Percentiles rank a stretch among this genome's conserved stretches.
These are phyloP conservation scores for Sylvicola cinctus DNA, from an alignment of 2,888 invertebrate species.

Conservation along the genomic window DNA sequence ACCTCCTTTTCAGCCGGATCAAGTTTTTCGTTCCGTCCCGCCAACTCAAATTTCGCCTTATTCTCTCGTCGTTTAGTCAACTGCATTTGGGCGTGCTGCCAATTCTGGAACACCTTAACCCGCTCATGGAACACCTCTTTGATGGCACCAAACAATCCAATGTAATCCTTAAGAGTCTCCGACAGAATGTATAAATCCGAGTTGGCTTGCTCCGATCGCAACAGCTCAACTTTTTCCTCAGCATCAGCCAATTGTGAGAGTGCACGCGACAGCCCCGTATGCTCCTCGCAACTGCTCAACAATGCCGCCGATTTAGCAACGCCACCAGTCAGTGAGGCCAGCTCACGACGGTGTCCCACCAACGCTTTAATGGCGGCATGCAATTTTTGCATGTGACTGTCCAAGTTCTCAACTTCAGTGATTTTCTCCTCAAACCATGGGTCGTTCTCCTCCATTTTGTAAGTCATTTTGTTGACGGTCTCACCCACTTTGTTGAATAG, in stretches of 20 bases:
- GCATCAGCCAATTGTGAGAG: constrained; percentile 78
- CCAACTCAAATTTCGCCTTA: constrained; percentile 78
- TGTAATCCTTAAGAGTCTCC: constrained; percentile 90
- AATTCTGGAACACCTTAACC: constrained; percentile 81
- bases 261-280: constrained; percentile 74
- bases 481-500: constrained; percentile 92
- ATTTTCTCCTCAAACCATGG: constrained; percentile 98
- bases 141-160: constrained; percentile 75
- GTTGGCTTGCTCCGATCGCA: constrained; percentile 82
- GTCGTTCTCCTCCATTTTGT: constrained; percentile 98
- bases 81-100: constrained; percentile 93
- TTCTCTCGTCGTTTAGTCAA: constrained; percentile 84
- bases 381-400: constrained; percentile 69
- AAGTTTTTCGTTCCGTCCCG: constrained; percentile 74
- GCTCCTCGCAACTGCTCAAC: constrained; percentile 82
- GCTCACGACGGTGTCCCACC: constrained; percentile 67
- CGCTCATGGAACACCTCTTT: constrained; percentile 60
- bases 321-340: constrained; percentile 55
- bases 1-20: constrained; percentile 81
- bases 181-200: constrained; percentile 84
- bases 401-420: constrained; percentile 75
- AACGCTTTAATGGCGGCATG: constrained; percentile 74
- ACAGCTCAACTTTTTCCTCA: constrained; percentile 59
- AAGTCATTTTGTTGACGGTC: constrained; percentile 94
- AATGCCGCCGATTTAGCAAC: constrained; percentile 78